phyloP scores from a whole-genome alignment of 2,113 vertebrate genomes.

The Chascanopsetta lugubris region DNA sequence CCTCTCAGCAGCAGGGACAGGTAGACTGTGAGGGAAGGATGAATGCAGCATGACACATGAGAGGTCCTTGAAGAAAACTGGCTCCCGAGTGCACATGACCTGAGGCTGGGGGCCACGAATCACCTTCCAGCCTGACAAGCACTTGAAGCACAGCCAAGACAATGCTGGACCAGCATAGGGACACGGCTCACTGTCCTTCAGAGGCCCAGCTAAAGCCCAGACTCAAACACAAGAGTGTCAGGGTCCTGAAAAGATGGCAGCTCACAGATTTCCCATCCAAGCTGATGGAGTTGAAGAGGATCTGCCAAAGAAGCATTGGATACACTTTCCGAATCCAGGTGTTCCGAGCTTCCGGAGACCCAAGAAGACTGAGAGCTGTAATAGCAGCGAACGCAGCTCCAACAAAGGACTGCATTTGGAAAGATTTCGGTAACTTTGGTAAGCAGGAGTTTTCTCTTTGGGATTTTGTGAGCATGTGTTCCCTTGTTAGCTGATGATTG shows the following conservation, averaged over 20 bases:
- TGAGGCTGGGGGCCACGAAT: background rate
- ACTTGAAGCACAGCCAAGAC: background rate
- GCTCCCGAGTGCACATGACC: background rate
- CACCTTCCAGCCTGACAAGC: background rate
- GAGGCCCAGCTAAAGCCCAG: background rate
- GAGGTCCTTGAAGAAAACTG: background rate
- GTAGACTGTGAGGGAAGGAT: background rate
- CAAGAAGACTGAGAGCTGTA: background rate
- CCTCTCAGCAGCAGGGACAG: background rate
- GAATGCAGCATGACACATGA: background rate
- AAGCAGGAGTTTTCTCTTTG: too few relatives aligned
- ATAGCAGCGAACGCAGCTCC: background rate
- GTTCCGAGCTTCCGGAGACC: background rate
- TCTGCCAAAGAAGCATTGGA: background rate
- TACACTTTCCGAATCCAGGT: background rate
- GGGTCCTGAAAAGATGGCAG: constrained; percentile 2
- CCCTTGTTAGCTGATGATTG: too few relatives aligned
- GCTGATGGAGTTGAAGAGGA: background rate
- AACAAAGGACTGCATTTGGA: background rate
- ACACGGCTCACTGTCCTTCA: background rate
- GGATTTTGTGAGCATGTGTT: background rate
- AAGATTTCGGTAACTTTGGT: background rate
- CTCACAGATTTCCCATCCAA: background rate
- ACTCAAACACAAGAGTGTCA: background rate
- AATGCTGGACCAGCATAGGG: background rate